Base-by-base conservation (phyloP, 2,797 vertebrate genomes). In the Microtus californicus region DNA sequence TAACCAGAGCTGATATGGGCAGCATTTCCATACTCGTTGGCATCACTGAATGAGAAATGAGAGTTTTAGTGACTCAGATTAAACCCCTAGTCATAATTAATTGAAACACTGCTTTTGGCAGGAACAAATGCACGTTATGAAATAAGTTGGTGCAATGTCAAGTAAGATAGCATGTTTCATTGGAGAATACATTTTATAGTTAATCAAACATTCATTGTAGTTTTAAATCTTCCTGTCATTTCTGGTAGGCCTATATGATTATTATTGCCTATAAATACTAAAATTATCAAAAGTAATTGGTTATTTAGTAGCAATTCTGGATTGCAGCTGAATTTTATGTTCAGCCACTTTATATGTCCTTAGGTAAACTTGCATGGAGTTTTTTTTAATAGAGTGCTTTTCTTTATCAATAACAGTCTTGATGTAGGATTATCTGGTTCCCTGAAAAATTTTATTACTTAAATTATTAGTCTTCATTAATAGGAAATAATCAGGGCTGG, bases 11-110 rank as follows among this genome's bases (percentile, higher is more conserved):
- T 89, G 76, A 94, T 78, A 5, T 9, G 61, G 69, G 83, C 9
- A 77, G 43, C 11, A 56, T 96, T 89, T 93, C 67, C 86, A 76
- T 87, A 69, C 48, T 77, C 45, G 69, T 65, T 77, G 27, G 29
- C 63, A 85, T 81, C 51, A 87, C 71, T 48, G 79, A 40, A 79
- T 63, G 23, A 96, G 11, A 37, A 93, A 90, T 89, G 43, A 91
- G 45, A 65, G 59, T 86, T 95, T 77, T 56, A 73, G 45, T 91
- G 43, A 89, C 90, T 96, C 59, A 93, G 95, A 92, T 92, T 61
- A 87, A 93, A 14, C 82, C 13, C 5, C 48, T 71, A 87, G 88
- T 45, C 61, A 93, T 82, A 87, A 90, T 93, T 83, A 81, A 96
- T 56, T 93, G 85, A 96, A 96, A 92, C 37, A 83, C 12, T 92